Base-by-base conservation (phyloP, 1,140 invertebrate species). In the Pogonomyrmex californicus region DNA sequence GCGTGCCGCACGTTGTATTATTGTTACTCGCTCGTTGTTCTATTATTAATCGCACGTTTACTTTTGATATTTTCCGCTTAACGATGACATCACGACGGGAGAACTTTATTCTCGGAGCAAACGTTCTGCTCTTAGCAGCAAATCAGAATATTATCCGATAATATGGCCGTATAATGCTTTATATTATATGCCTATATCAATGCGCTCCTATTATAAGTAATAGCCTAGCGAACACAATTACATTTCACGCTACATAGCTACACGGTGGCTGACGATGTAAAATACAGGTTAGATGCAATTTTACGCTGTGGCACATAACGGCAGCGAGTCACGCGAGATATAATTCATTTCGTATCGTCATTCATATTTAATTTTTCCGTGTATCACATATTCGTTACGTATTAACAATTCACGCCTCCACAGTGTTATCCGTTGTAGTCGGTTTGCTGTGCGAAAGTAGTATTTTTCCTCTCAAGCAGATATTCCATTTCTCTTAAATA, bases 251-350 rank as follows among this genome's bases (percentile, higher is more conserved):
- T 75, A 60, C 41, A 44, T 33, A 75, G 68, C 66, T 51, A 58
- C 41, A 58, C 54, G 41, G 54, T 41, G 10, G 79, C 79, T 71
- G 79, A 83, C 79, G 79, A 0, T 75, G 79, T 75, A 83, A 83
- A 83, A 83, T 83, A 73, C 79, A 83, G 79, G 79, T 60, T 75
- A 75, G 68, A 75, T 70, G 68, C 68, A 73, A 83, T 83, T 83
- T 83, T 73, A 83, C 79, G 79, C 79, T 54, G 54, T 44, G 30
- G 17, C 30, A 60, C 68, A 58, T 75, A 83, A 83, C 68, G 79
- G 79, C 66, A 14, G 30, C 12, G 41, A 68, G 68, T 83, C 79
- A 83, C 79, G 79, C 79, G 54, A 83, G 54, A 75, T 75, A 62
- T 75, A 83, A 83, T 83, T 75, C 54, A 75, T 73, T 83, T 75